Base-by-base conservation (phyloP, 2,113 vertebrate genomes). In the Pseudopodoces humilis region DNA sequence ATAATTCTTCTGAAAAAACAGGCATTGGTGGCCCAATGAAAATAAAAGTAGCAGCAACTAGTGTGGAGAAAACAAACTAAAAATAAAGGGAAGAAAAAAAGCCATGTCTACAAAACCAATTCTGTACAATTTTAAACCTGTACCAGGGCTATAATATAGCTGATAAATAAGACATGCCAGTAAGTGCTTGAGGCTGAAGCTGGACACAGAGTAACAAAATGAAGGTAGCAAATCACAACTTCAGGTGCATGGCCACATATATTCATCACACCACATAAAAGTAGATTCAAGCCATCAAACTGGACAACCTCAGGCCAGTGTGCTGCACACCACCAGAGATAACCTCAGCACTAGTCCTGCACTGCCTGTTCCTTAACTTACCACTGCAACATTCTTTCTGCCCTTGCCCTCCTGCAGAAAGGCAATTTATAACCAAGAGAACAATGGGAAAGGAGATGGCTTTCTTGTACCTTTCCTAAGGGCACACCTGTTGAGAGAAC, bases 311-410 rank as follows among this genome's bases (percentile, higher is more conserved):
- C 43, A 63, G 74, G 65, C 43, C 43, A 21, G 20, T 0, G 0
- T 13, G n/a, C 59, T 25, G 22, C 47, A 62, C 21, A 44, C 8
- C 23, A 59, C 47, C 25, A 41, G 31, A 37, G 15, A 49, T 8
- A 31, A 63, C n/a, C 24, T 74, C 22, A 70, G 13, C 33, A 58
- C 4, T 0, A 0, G 5, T 18, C 7, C 2, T 0, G 0, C 28
- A 53, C 6, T 35, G n/a, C 31, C 8, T 25, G 33, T 37, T n/a
- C 31, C 47, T 63, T 15, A 58, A 67, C 35, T 43, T 37, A 87
- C 7, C 47, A 25, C 22, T 27, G 20, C 10, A 68, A 41, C 35
- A 43, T 13, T 49, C 55, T 30, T 67, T 11, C 27, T 43, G 44
- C 16, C 27, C 20, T 43, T 10, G 33, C 3, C 24, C 23, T 63